Percentiles rank a stretch among this genome's conserved stretches.
These are phyloP conservation scores for Sakesphorus luctuosus DNA, from an alignment of 2,113 vertebrate species.

Conservation along the genomic window DNA sequence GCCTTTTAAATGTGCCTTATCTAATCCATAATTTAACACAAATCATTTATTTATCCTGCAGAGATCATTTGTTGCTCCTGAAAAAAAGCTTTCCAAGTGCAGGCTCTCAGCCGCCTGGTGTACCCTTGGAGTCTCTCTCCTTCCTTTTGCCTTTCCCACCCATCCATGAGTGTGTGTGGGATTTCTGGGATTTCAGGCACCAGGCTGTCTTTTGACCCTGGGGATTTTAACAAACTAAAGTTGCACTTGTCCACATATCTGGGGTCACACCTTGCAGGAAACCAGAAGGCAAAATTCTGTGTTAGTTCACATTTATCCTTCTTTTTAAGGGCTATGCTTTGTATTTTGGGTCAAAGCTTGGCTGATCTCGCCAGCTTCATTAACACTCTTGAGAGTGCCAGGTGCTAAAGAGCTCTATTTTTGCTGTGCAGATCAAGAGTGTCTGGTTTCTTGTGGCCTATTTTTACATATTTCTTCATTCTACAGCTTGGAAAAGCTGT, in stretches of 20 bases:
- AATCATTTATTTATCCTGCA: neutral
- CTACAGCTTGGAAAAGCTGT: constrained; percentile 19
- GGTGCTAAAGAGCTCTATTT: constrained; percentile 70
- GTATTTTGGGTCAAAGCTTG: constrained; percentile 58
- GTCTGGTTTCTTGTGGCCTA: constrained; percentile 58
- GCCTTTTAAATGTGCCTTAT: neutral
- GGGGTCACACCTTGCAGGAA: neutral
- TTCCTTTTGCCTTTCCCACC: neutral
- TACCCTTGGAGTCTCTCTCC: neutral
- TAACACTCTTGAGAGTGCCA: constrained; percentile 58
- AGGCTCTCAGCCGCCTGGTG: neutral
- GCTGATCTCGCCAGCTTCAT: constrained; percentile 48
- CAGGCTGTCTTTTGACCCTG: neutral
- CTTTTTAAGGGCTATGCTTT: constrained; percentile 10
- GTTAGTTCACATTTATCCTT: neutral
- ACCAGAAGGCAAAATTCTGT: neutral
- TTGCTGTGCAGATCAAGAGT: constrained; percentile 42
- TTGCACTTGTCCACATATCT: neutral
- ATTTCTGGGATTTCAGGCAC: neutral
- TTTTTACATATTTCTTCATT: constrained; percentile 63
- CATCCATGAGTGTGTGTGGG: neutral
- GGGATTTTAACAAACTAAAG: neutral
- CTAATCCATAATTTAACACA: neutral
- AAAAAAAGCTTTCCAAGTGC: neutral
- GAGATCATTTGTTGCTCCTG: neutral